A percentile compares a stretch with the other conserved stretches of the same genome.
Evolutionary conservation across 2,888 invertebrate species (phyloP).

Genomic region (Pterobdella sp.): DNA sequence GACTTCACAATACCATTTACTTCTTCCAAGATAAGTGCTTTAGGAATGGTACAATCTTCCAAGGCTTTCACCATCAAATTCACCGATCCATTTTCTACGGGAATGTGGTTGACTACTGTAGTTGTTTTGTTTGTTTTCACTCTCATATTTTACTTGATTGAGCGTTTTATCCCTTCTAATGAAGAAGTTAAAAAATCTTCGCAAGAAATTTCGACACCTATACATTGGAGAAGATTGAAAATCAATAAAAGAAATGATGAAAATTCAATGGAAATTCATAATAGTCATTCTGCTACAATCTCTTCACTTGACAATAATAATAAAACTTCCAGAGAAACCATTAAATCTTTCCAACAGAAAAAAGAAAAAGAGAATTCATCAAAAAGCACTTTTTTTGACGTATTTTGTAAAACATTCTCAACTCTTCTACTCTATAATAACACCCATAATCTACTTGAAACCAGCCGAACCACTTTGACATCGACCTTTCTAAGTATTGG

Average conservation of each 20-base stretch:
- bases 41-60: conserved; percentile 43
- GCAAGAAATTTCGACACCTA: neutral
- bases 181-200: neutral
- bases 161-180: conserved; percentile 54
- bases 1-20: conserved; percentile 51
- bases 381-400: neutral
- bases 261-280: neutral
- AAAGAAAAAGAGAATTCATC: neutral
- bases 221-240: neutral
- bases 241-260: neutral
- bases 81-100: conserved; percentile 45
- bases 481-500: conserved; percentile 43
- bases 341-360: neutral
- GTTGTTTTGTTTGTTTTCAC: conserved; percentile 45
- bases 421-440: conserved; percentile 6
- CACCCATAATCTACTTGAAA: neutral
- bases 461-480: neutral
- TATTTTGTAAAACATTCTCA: conserved; percentile 13
- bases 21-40: conserved; percentile 46
- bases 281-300: neutral
- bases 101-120: conserved; percentile 46
- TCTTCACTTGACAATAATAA: neutral
- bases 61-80: conserved; percentile 46
- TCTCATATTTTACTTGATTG: conserved; percentile 46
- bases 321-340: neutral